Base-by-base conservation (phyloP, 2,888 invertebrate species). In the Ophraella communa region DNA sequence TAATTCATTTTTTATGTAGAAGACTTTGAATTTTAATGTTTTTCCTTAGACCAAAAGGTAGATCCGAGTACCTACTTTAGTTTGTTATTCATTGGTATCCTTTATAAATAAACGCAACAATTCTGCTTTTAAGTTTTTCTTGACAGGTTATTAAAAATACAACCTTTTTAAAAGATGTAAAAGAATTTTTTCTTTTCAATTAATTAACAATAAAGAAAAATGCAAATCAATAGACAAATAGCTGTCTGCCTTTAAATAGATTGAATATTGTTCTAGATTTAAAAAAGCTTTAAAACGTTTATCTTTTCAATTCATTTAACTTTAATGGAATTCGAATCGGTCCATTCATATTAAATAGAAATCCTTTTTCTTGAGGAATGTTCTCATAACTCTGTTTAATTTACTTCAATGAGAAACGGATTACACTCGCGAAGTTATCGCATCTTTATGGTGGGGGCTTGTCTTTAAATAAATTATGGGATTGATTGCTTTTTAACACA, bases 221-320 rank as follows among this genome's bases (percentile, higher is more conserved):
- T 60, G 59, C 42, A 60, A 60, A 60, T 60, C 59, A 20, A 52
- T 60, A 52, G 59, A 60, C 59, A 60, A 60, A 60, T 52, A 42
- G 52, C 21, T 21, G 42, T 17, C 52, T 60, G 52, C 44, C 30
- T 11, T 21, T 27, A 14, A 52, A 59, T 52, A 44, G 52, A 60
- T 52, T 60, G 52, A 52, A 60, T 60, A 60, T 60, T 60, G 59
- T 60, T 30, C 44, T 4, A 14, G 52, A 60, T 52, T 47, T 24
- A 42, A 24, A 52, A 44, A 60, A 60, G 42, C 52, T 20, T 27
- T 60, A 60, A 51, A 52, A 59, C 51, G 51, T 59, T 59, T 59
- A 59, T 60, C 49, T 55, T 49, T 55, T 59, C 55, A 54, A 59
- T 54, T 65, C 61, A 65, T 65, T 65, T 62, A 65, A 65, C 65